These are phyloP conservation scores for Phodopus roborovskii DNA, from an alignment of 2,113 vertebrate genomes.

Conservation along the genomic window DNA sequence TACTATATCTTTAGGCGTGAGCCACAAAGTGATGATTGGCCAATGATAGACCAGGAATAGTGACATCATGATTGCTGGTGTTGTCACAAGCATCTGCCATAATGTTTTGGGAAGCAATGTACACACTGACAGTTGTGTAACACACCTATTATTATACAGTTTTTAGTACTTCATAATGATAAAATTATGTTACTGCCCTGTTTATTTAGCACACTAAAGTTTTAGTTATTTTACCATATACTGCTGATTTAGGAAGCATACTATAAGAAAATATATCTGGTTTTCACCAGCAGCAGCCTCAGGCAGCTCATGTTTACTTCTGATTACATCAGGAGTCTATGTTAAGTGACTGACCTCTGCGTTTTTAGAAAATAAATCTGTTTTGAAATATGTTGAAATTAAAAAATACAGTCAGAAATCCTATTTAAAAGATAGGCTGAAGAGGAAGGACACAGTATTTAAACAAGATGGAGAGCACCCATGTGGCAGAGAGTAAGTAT, in stretches of 20 bases:
- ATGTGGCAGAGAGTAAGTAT: neutral
- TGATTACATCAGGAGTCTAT: neutral
- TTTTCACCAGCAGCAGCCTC: neutral
- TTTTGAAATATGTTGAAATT: constrained; percentile 3
- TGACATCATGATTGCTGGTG: neutral
- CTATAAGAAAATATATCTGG: neutral
- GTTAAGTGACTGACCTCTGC: neutral
- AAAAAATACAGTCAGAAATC: constrained; percentile 1
- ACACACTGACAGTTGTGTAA: neutral
- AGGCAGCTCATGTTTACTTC: neutral
- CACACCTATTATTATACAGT: neutral
- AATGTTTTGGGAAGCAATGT: neutral
- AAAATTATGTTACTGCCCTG: neutral
- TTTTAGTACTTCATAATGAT: neutral
- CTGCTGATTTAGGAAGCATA: neutral
- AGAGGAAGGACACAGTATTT: neutral
- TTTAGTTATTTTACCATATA: neutral
- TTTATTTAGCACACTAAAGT: neutral
- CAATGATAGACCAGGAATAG: neutral
- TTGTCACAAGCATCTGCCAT: neutral
- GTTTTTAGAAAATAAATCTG: neutral
- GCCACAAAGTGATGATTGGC: neutral
- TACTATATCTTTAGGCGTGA: neutral
- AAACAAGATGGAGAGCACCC: neutral
- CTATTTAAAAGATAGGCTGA: neutral